Percentiles rank a stretch among this genome's conserved stretches.
phyloP scores from a whole-genome alignment of 2,888 invertebrate species.

The Amiota mariae region DNA sequence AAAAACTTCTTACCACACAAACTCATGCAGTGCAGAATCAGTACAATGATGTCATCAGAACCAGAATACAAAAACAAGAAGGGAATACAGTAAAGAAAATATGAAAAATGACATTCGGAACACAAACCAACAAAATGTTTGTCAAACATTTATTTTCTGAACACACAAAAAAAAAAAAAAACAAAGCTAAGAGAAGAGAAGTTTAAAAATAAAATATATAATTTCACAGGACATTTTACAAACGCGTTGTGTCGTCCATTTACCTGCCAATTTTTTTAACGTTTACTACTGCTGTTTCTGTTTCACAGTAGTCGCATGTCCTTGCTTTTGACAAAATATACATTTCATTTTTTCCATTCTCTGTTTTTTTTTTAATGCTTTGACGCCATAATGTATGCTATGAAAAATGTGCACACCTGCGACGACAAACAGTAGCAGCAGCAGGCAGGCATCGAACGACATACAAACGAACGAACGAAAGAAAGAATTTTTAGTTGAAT shows the following conservation, averaged over 20 bases:
- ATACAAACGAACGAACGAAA: too few relatives aligned
- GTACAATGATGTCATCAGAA: background rate
- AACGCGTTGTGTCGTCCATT: background rate
- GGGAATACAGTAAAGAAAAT: background rate
- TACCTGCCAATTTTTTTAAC: too few relatives aligned
- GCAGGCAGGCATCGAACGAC: background rate
- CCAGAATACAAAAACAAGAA: background rate
- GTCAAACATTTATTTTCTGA: conserved; percentile 9
- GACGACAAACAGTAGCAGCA: conserved; percentile 16
- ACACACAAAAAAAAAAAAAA: background rate
- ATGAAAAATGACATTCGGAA: background rate
- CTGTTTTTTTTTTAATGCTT: background rate
- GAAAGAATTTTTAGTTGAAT: background rate
- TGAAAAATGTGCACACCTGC: conserved; percentile 32
- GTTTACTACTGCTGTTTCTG: background rate
- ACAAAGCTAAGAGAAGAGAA: too few relatives aligned
- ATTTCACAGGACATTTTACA: background rate
- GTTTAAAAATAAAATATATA: background rate
- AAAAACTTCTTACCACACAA: background rate
- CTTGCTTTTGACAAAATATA: background rate
- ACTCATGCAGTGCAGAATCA: too few relatives aligned
- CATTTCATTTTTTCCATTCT: background rate
- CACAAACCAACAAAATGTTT: background rate
- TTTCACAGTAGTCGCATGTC: background rate
- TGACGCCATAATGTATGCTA: conserved; percentile 21